These are phyloP conservation scores for Sinelater perroti DNA, from an alignment of 2,888 invertebrate genomes.

Conservation along the genomic window DNA sequence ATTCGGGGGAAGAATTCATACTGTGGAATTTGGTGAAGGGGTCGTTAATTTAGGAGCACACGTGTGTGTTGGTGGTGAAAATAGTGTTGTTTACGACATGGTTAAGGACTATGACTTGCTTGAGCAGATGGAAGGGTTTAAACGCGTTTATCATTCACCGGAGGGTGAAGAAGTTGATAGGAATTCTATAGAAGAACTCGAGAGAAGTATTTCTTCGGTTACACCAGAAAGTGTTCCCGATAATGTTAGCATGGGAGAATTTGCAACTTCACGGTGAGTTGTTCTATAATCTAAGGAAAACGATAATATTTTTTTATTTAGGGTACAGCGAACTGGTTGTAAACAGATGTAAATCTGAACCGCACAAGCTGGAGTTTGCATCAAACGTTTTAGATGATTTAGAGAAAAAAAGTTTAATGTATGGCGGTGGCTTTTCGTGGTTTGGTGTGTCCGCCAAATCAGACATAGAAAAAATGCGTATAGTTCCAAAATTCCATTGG, in stretches of 20 bases:
- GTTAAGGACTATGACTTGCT: conserved; percentile 47
- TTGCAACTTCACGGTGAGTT: too few species aligned
- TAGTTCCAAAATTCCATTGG: conserved; percentile 77
- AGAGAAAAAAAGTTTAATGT: background rate
- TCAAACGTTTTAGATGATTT: conserved; percentile 19
- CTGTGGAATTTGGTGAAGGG: conserved; percentile 40
- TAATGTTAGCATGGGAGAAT: conserved; percentile 12
- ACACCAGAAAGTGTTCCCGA: conserved; percentile 50
- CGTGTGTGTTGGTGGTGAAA: conserved; percentile 58
- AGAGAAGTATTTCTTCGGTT: too few species aligned
- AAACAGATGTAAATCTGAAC: conserved; percentile 1
- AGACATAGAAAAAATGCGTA: conserved; percentile 74
- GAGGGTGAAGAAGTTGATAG: conserved; percentile 42
- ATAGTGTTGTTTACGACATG: conserved; percentile 54
- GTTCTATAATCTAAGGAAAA: too few species aligned
- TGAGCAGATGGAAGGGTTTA: background rate
- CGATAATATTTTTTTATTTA: conserved; percentile 37
- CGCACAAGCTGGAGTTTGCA: conserved; percentile 1
- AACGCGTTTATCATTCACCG: conserved; percentile 48
- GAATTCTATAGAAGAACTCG: conserved; percentile 50
- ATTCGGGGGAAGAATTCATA: conserved; percentile 55
- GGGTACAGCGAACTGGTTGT: conserved; percentile 7
- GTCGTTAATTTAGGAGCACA: conserved; percentile 55
- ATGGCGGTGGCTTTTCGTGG: conserved; percentile 71
- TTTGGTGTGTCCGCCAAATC: conserved; percentile 72